Evolutionary conservation across 2,797 vertebrate species (phyloP).

Genomic region (Sebastes reedi): DNA sequence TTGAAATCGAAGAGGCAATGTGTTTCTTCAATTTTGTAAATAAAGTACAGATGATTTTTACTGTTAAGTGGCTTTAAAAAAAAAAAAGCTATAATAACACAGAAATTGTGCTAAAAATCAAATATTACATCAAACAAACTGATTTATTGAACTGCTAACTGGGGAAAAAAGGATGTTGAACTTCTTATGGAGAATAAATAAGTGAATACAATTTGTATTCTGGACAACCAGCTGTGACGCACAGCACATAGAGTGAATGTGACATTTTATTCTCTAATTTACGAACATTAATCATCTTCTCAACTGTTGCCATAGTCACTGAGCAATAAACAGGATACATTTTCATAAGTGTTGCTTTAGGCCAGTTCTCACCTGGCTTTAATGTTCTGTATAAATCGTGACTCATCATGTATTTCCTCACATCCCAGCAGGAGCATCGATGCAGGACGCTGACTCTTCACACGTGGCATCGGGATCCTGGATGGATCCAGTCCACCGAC

Average conservation of each 20-base stretch:
- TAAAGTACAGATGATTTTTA: neutral
- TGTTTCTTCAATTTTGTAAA: neutral
- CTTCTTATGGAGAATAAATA: neutral
- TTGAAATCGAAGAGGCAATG: neutral
- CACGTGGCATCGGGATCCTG: slow-evolving; percentile 82
- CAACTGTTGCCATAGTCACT: neutral
- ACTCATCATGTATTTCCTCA: slow-evolving; percentile 80
- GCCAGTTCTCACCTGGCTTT: slow-evolving; percentile 26
- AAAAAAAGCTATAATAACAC: neutral
- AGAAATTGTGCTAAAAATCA: neutral
- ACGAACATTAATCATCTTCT: neutral
- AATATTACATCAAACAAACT: neutral
- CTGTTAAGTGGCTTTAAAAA: neutral
- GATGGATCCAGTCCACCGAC: slow-evolving; percentile 65
- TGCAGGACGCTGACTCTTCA: slow-evolving; percentile 83
- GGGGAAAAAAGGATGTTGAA: neutral
- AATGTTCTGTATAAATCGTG: slow-evolving; percentile 29
- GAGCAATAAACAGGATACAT: neutral
- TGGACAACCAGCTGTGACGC: neutral
- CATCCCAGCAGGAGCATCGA: slow-evolving; percentile 85
- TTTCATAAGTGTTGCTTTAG: slow-evolving; percentile 2
- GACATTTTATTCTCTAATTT: neutral
- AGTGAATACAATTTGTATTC: neutral
- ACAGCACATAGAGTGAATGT: neutral
- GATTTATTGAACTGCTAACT: neutral